A percentile compares a stretch with the other conserved stretches of the same genome.
These are phyloP conservation scores for Tauraco erythrolophus DNA, from an alignment of 2,113 vertebrate genomes.

Conservation along the genomic window DNA sequence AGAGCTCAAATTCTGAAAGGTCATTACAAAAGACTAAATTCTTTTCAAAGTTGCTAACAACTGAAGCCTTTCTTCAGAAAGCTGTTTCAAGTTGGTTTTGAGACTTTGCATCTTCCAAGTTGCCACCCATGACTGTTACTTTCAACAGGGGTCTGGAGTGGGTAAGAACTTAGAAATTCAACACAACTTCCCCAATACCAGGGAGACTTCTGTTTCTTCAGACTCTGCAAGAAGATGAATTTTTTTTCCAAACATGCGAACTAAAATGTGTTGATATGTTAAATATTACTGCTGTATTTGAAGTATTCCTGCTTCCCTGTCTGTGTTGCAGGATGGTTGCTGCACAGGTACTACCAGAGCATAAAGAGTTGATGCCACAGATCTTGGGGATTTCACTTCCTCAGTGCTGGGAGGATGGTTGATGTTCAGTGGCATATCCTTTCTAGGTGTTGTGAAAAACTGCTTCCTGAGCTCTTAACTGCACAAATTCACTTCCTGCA, in stretches of 20 bases:
- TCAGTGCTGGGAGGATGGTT: background rate
- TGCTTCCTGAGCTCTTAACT: background rate
- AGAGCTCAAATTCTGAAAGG: background rate
- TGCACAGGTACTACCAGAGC: background rate
- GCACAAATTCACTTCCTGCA: background rate
- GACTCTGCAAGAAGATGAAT: background rate
- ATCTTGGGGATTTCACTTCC: background rate
- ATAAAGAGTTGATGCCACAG: background rate
- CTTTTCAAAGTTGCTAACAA: background rate
- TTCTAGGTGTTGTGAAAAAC: background rate
- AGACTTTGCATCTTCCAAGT: background rate
- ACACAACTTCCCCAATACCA: background rate
- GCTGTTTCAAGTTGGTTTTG: background rate
- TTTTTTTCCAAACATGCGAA: background rate
- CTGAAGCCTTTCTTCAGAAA: background rate
- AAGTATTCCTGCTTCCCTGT: background rate
- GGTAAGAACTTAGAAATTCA: background rate
- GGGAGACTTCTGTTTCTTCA: background rate
- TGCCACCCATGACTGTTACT: fast-evolving
- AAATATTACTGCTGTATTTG: background rate
- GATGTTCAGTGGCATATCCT: background rate
- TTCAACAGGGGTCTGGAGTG: background rate
- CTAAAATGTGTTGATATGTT: background rate
- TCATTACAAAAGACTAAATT: background rate
- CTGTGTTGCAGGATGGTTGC: background rate